Percentiles rank a stretch among this genome's conserved stretches.
Evolutionary conservation across 2,888 invertebrate species (phyloP).

Genomic region (Hemaris fuciformis): DNA sequence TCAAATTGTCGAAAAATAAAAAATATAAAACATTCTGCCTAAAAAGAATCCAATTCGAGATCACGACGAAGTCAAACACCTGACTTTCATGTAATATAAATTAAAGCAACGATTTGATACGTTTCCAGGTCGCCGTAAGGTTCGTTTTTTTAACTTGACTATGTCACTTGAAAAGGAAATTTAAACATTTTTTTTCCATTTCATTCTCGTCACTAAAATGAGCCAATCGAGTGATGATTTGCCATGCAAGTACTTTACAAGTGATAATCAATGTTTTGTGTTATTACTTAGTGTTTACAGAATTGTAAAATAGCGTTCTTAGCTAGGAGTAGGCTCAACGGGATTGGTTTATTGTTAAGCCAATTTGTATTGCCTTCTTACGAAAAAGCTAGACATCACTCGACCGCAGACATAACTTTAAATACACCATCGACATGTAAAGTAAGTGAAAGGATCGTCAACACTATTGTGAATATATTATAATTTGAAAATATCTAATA

Average conservation of each 20-base stretch:
- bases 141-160: background rate
- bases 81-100: constrained; percentile 66
- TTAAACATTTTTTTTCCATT: background rate
- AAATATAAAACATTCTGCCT: constrained; percentile 39
- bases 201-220: no score
- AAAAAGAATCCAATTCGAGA: constrained; percentile 72
- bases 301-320: no score
- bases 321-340: no score
- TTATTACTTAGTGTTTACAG: no score
- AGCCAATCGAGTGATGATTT: background rate
- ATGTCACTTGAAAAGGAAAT: background rate
- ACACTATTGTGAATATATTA: background rate
- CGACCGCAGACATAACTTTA: background rate
- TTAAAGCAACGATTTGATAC: constrained; percentile 70
- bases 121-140: constrained; percentile 58
- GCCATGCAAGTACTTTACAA: no score
- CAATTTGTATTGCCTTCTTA: no score
- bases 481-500: background rate
- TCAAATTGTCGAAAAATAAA: constrained; percentile 15
- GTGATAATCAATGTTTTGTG: no score
- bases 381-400: background rate
- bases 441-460: background rate
- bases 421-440: background rate
- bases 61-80: constrained; percentile 67
- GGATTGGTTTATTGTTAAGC: no score